Evolutionary conservation across 2,113 vertebrate species (phyloP).

Genomic region (Electrona antarctica): DNA sequence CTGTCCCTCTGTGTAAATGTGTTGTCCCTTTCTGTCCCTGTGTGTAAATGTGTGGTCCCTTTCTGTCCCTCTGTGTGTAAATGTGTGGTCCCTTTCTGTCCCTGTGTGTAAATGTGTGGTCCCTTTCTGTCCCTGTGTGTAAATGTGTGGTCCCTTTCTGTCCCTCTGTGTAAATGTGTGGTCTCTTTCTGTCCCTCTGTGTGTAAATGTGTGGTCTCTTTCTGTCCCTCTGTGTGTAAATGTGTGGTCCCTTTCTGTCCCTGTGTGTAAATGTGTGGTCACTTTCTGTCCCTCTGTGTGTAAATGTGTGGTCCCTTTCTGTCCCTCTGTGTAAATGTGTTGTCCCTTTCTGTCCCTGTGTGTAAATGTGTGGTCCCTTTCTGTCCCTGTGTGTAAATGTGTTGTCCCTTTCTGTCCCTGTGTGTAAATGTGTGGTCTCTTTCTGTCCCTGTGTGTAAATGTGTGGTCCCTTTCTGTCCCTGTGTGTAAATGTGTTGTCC

Average conservation of each 20-base stretch:
- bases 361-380: too few species aligned
- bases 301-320: too few species aligned
- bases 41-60: too few species aligned
- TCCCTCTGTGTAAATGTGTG: not conserved
- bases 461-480: not conserved
- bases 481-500: not conserved
- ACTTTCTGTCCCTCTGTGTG: not conserved
- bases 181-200: not conserved
- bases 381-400: not conserved
- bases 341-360: not conserved
- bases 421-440: too few species aligned
- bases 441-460: not conserved
- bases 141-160: too few species aligned
- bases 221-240: not conserved
- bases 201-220: not conserved
- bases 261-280: not conserved
- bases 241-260: too few species aligned
- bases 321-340: not conserved
- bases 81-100: not conserved
- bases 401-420: not conserved
- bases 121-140: not conserved
- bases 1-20: not conserved
- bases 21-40: not conserved
- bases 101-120: not conserved
- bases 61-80: not conserved